Evolutionary conservation across 1,140 invertebrate species (phyloP).

Genomic region (Nasonia giraulti): DNA sequence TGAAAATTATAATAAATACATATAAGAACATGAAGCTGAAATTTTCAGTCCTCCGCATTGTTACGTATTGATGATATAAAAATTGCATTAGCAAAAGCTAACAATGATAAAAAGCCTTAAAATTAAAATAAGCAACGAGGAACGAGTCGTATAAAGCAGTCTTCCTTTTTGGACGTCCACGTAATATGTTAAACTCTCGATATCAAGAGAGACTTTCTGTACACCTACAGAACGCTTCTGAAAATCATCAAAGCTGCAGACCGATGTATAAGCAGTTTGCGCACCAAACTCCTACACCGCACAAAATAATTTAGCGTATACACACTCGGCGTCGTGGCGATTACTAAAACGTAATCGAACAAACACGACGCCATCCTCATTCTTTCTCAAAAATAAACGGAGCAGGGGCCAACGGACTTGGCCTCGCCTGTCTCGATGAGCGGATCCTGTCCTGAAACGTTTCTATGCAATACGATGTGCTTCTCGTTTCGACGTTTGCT

Average conservation of each 20-base stretch:
- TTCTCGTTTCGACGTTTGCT: constrained; percentile 50
- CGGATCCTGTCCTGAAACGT: constrained; percentile 58
- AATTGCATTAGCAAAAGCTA: background rate
- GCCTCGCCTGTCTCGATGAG: constrained; percentile 49
- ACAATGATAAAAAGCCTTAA: background rate
- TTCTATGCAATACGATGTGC: constrained; percentile 55
- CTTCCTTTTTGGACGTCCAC: constrained; percentile 6
- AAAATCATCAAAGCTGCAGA: too few species aligned
- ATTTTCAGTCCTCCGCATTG: too few species aligned
- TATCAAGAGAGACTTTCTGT: background rate
- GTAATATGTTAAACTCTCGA: background rate
- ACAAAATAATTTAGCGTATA: background rate
- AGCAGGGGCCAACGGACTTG: background rate
- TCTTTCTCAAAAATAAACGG: background rate
- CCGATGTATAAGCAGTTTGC: background rate
- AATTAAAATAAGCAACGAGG: background rate
- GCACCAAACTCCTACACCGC: background rate
- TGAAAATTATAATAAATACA: too few species aligned
- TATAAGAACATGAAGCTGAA: too few species aligned
- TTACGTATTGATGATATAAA: background rate
- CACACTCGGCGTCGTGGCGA: background rate
- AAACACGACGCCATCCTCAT: background rate
- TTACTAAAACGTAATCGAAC: background rate
- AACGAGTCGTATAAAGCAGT: background rate
- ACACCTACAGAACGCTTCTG: background rate